Evolutionary conservation across 2,888 invertebrate species (phyloP).

Genomic region (Amiota minor): DNA sequence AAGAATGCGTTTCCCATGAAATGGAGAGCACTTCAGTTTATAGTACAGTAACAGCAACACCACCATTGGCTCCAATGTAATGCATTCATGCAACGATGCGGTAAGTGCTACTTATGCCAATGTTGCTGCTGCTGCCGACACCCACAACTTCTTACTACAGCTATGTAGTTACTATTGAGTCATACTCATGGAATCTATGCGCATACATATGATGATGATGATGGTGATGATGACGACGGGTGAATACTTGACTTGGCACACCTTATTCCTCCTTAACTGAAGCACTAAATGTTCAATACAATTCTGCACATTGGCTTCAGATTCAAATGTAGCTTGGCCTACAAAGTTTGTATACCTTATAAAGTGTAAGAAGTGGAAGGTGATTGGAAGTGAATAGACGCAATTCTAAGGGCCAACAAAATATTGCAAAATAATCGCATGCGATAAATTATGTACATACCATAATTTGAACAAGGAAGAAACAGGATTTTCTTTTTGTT

Average conservation of each 20-base stretch:
- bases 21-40: not conserved
- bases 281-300: not conserved
- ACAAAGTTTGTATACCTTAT: too few relatives aligned
- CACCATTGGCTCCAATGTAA: not conserved
- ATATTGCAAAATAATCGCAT: constrained; percentile 26
- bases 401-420: not conserved
- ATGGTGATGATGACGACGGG: too few relatives aligned
- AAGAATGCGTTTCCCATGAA: constrained; percentile 26
- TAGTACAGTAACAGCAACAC: not conserved
- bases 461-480: not conserved
- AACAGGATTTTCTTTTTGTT: not conserved
- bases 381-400: too few relatives aligned
- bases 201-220: too few relatives aligned
- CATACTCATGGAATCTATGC: not conserved
- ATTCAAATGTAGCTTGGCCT: too few relatives aligned
- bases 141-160: not conserved
- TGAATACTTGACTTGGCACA: constrained; percentile 5
- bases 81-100: constrained; percentile 9
- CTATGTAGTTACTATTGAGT: constrained; percentile 3
- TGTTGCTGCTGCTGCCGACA: not conserved
- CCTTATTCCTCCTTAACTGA: constrained; percentile 2
- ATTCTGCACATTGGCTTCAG: too few relatives aligned
- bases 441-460: constrained; percentile 14
- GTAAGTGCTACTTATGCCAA: constrained; percentile 19
- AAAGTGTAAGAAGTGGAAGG: too few relatives aligned